Evolutionary conservation across 2,888 invertebrate species (phyloP), one percentile per base, ranked within the genome.

Genomic region (Platycheirus albimanus): DNA sequence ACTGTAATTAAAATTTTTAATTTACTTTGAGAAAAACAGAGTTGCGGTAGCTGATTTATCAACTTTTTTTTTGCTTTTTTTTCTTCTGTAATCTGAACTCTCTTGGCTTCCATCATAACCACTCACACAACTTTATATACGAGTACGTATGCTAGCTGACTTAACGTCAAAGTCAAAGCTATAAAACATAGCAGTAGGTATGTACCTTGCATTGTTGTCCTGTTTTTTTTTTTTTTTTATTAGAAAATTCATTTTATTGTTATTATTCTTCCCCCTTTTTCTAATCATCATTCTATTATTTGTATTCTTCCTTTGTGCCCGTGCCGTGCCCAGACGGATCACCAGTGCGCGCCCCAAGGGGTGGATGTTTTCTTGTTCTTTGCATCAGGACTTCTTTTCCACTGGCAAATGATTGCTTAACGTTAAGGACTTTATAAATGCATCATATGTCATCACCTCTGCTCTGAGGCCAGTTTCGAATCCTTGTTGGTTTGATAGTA

Each of bases 1-100:
- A 38, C 69, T 78, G 77, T 83, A 83, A 83, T 83, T 83, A 83
- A 78, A 83, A 83, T 20, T 78, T 83, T 83, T 83, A 83, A 83
- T 83, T 74, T 83, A 78, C 83, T 83, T 83, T 83, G 69, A 83
- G 72, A 67, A n/a, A 58, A 76, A 77, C 77, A 49, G 81, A 81
- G 71, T 71, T 77, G 77, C 69, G 77, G 81, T 76, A 52, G 80
- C 76, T 81, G 80, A 70, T 81, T 81, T 77, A 71, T 77, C 47
- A 70, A 67, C 51, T 66, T 52, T 61, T 78, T 66, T 71, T 33
- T 54, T 24, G 5, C 13, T 15, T 49, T 52, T 30, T 52, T 36
- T 56, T 38, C 13, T n/a, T 19, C 30, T 30, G 30, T 64, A 54
- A 8, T 19, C 20, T n/a, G 24, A 58, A 58, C 69, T 56, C 54